phyloP scores from a whole-genome alignment of 2,113 vertebrate genomes.

The Brachypodius melanocephalos region DNA sequence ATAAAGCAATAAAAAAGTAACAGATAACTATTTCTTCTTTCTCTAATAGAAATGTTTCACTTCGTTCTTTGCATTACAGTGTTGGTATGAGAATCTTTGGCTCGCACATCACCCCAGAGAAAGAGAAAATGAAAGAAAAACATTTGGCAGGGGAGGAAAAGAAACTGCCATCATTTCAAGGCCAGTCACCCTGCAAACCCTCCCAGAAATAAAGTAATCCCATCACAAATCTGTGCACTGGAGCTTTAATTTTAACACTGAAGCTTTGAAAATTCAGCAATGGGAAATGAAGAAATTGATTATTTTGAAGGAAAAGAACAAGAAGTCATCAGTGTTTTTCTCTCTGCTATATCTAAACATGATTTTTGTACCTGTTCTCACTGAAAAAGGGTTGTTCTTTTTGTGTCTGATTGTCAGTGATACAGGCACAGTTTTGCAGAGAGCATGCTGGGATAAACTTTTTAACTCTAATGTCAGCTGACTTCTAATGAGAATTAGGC shows the following conservation, averaged over 20 bases:
- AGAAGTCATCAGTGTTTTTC: background rate
- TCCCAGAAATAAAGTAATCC: background rate
- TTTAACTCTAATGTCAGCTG: background rate
- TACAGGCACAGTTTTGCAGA: background rate
- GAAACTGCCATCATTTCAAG: background rate
- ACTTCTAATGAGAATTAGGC: background rate
- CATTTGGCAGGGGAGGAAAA: background rate
- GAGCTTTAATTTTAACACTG: background rate
- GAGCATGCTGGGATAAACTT: background rate
- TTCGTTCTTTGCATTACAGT: background rate
- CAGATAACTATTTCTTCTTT: background rate
- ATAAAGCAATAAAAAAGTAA: background rate
- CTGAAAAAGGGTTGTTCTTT: background rate
- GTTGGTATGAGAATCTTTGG: background rate
- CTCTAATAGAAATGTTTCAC: background rate
- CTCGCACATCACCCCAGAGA: background rate
- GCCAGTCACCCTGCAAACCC: background rate
- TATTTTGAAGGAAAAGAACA: background rate
- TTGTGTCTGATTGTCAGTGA: background rate
- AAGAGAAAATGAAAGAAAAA: background rate
- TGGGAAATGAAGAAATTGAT: background rate
- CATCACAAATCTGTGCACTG: background rate
- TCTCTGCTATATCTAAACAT: background rate
- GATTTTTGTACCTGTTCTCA: background rate
- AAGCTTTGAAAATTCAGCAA: background rate